Base-by-base conservation (phyloP, 1,140 invertebrate genomes). In the Trachelipus rathkii region DNA sequence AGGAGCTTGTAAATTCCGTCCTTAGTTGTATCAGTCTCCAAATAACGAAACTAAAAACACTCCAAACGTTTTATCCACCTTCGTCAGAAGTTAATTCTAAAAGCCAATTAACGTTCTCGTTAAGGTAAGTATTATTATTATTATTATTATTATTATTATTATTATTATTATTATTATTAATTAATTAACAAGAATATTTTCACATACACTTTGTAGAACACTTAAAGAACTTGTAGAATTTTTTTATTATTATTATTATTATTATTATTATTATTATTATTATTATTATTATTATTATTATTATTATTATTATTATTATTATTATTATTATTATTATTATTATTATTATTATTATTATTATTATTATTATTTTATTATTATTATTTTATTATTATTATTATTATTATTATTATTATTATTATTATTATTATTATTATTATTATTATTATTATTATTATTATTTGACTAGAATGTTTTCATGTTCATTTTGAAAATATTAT, bases 271-370 rank as follows among this genome's bases (percentile, higher is more conserved):
- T n/a, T 19, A 15, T n/a, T n/a, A n/a, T n/a, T n/a, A n/a, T n/a
- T n/a, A n/a, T n/a, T n/a, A n/a, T n/a, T n/a, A n/a, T n/a, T n/a
- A 50, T 50, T 10, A 50, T 50, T 10, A 15, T 50, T 10, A 50
- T 50, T 10, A 50, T 50, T 10, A 50, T 50, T 10, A 50, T 50
- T 50, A 50, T 50, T 50, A 50, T 50, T 50, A 50, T 50, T 50
- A 50, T 50, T 50, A 50, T 60, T 60, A 60, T 60, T 60, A 60
- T 60, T 60, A 60, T 60, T 19, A 19, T 60, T 60, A 15, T 60
- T 60, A 60, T 15, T 15, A 60, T 60, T 60, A 15, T 60, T 60
- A 19, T 60, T 60, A 60, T 13, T 60, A 13, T 19, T 60, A 19
- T 15, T 15, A 15, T 60, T 60, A 8, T 60, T 60, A 60, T 60